Evolutionary conservation across 2,888 invertebrate genomes (phyloP).

Genomic region (Cordilura impudica): DNA sequence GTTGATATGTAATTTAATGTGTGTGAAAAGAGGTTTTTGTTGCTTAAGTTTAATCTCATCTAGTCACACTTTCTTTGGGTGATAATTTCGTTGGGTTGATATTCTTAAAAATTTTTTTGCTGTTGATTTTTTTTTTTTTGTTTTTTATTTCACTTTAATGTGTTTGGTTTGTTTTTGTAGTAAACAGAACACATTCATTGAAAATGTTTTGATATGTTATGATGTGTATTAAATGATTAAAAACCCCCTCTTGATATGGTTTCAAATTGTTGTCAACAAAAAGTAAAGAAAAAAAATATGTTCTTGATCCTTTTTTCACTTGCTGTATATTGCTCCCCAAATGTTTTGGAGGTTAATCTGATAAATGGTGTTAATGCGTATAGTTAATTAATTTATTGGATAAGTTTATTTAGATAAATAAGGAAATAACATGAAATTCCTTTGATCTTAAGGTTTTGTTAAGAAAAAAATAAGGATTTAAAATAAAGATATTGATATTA

Average conservation of each 20-base stretch:
- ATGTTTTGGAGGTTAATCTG: conserved; percentile 2
- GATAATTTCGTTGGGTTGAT: neutral
- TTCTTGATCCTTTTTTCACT: conserved; percentile 6
- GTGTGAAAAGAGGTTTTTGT: conserved; percentile 9
- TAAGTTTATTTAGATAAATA: neutral
- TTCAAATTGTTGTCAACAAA: conserved; percentile 5
- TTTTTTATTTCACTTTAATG: neutral
- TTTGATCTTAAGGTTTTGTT: neutral
- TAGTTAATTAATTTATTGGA: conserved; percentile 37
- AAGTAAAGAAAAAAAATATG: neutral
- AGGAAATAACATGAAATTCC: neutral
- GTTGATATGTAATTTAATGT: conserved; percentile 8
- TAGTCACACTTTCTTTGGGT: conserved; percentile 16
- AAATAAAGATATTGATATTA: too few relatives aligned
- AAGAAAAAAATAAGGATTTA: neutral
- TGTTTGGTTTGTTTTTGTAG: neutral
- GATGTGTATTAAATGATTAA: conserved; percentile 74
- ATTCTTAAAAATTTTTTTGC: too few relatives aligned
- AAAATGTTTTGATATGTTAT: neutral
- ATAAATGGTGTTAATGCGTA: conserved; percentile 43
- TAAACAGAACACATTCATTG: conserved; percentile 68
- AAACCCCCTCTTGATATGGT: conserved; percentile 69
- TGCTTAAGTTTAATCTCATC: conserved; percentile 24
- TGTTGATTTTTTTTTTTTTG: neutral
- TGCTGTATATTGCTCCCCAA: neutral